phyloP scores from a whole-genome alignment of 2,888 invertebrate species.

The Zaprionus bogoriensis region DNA sequence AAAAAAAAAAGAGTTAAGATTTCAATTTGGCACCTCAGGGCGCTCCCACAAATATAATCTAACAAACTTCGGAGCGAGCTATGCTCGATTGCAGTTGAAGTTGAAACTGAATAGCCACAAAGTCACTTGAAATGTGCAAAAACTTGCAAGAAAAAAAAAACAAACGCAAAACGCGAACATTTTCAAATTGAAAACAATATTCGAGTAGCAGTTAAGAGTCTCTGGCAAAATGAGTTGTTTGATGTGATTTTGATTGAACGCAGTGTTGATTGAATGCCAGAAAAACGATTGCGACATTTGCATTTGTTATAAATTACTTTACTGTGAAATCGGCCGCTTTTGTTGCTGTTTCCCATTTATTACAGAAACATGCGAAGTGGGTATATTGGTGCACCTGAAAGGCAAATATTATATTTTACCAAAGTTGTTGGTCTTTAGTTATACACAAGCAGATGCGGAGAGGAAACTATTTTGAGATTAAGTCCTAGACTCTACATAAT shows the following conservation, averaged over 20 bases:
- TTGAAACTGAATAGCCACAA: conserved; percentile 43
- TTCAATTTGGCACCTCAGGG: conserved; percentile 44
- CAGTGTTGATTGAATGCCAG: conserved; percentile 44
- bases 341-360: not conserved
- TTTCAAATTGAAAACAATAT: conserved; percentile 19
- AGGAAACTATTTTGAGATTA: too few species aligned
- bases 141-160: conserved; percentile 2
- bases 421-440: too few species aligned
- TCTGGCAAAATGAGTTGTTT: conserved; percentile 42
- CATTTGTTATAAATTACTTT: conserved; percentile 44
- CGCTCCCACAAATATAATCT: conserved; percentile 61
- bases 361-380: not conserved
- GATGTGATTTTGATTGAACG: conserved; percentile 52
- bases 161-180: not conserved
- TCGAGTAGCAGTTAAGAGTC: conserved; percentile 29
- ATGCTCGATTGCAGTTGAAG: conserved; percentile 47
- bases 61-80: conserved; percentile 29
- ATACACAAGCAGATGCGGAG: too few species aligned
- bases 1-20: conserved; percentile 2
- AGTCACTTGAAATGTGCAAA: conserved; percentile 42
- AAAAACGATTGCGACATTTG: conserved; percentile 44
- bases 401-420: not conserved
- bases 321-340: conserved; percentile 23
- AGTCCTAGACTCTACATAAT: too few species aligned
- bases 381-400: not conserved